Conservation (phyloP, 2,797 vertebrate genomes). For the Cyclopterus lumpus region DNA sequence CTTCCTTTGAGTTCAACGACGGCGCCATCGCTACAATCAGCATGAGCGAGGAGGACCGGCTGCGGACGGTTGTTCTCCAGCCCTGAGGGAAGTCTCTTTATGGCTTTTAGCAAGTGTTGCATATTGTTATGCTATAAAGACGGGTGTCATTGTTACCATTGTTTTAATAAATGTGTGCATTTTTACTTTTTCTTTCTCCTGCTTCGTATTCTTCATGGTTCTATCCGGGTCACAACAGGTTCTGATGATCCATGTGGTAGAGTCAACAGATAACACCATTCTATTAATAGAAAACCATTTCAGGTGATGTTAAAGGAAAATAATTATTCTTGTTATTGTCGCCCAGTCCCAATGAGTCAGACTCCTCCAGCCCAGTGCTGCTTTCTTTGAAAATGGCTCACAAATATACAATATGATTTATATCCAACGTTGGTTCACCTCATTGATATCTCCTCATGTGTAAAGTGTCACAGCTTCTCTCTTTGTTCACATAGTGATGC, state of each 20-base stretch:
- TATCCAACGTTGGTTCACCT: too few relatives aligned
- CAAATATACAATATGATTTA: neutral
- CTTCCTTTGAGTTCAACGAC: slow-evolving; percentile 98
- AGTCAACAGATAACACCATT: too few relatives aligned
- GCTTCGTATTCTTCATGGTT: neutral
- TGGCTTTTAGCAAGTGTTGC: slow-evolving; percentile 8
- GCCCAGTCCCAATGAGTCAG: too few relatives aligned
- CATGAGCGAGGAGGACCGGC: slow-evolving; percentile 89
- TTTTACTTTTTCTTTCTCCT: neutral
- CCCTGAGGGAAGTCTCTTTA: slow-evolving; percentile 60
- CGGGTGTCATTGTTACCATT: slow-evolving; percentile 19
- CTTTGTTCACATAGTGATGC: neutral
- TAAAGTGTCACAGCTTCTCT: too few relatives aligned
- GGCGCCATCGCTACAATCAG: slow-evolving; percentile 93
- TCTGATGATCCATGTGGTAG: neutral
- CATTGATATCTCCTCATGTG: too few relatives aligned
- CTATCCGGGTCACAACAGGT: neutral
- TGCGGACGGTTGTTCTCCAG: slow-evolving; percentile 90
- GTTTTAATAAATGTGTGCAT: slow-evolving; percentile 15
- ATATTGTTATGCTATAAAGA: slow-evolving; percentile 22
- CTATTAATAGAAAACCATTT: neutral
- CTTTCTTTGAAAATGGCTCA: neutral
- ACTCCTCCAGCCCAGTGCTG: neutral
- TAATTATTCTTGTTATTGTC: too few relatives aligned
- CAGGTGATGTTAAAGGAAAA: slow-evolving; percentile 3